Evolutionary conservation across 2,797 vertebrate species (phyloP).

Genomic region (Myioborus miniatus): DNA sequence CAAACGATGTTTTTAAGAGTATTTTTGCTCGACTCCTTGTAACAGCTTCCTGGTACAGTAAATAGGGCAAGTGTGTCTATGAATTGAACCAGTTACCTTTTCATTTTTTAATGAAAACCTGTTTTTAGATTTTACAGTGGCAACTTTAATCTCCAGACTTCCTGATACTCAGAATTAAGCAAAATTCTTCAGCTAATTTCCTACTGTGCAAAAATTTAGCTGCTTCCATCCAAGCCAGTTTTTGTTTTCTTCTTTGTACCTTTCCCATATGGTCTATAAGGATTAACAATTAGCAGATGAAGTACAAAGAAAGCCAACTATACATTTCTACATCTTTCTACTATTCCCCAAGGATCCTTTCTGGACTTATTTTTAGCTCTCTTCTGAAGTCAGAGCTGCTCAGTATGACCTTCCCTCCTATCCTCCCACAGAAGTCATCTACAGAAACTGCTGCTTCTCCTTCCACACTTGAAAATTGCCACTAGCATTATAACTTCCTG

Average conservation of each 20-base stretch:
- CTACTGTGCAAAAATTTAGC: not conserved
- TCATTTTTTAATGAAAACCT: constrained; percentile 1
- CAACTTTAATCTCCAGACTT: not conserved
- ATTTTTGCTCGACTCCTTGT: not conserved
- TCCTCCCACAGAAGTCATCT: not conserved
- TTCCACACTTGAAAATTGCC: not conserved
- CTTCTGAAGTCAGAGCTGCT: not conserved
- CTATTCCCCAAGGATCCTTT: not conserved
- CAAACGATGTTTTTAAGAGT: not conserved
- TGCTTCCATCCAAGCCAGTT: not conserved
- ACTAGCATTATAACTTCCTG: not conserved
- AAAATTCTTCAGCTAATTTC: not conserved
- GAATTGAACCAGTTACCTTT: not conserved
- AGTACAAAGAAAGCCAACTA: not conserved
- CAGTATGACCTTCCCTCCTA: not conserved
- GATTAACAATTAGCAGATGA: not conserved
- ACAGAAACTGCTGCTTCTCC: not conserved
- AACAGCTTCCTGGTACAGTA: not conserved
- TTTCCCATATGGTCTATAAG: not conserved
- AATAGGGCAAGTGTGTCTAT: not conserved
- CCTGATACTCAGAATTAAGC: not conserved
- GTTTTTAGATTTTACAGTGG: not conserved
- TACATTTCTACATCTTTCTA: not conserved
- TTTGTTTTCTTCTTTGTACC: not conserved
- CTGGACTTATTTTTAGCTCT: constrained; percentile 2